Percentiles rank a stretch among this genome's conserved stretches.
phyloP scores from a whole-genome alignment of 2,888 invertebrate species.

The Acrobasis consociella region DNA sequence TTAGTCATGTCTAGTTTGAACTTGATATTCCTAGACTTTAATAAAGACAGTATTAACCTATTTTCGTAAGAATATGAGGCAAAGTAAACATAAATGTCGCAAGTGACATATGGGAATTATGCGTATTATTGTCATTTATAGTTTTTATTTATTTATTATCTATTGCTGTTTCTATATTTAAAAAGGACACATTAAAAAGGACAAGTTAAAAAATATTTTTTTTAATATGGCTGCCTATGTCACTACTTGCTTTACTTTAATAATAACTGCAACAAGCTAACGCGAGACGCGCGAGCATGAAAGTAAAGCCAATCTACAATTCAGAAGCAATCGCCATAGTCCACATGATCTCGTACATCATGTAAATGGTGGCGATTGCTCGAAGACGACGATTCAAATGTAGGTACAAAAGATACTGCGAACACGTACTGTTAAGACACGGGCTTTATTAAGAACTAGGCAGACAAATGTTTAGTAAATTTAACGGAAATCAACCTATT shows the following conservation, averaged over 20 bases:
- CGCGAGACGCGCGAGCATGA: too few species aligned
- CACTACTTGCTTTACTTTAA: neutral
- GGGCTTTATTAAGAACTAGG: neutral
- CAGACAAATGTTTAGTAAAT: too few species aligned
- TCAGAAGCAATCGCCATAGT: too few species aligned
- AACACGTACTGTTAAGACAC: neutral
- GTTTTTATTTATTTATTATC: neutral
- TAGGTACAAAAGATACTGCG: neutral
- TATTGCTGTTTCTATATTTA: neutral
- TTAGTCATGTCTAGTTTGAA: slow-evolving; percentile 15
- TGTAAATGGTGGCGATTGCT: neutral
- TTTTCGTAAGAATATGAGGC: neutral
- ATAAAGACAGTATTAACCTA: neutral
- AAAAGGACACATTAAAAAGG: neutral
- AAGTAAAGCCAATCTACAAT: neutral
- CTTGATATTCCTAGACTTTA: slow-evolving; percentile 5
- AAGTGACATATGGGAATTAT: neutral
- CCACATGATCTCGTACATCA: neutral
- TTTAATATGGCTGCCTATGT: neutral
- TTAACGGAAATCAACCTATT: too few species aligned
- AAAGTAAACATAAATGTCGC: neutral
- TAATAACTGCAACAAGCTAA: neutral
- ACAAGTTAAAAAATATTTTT: neutral
- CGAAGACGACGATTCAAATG: neutral
- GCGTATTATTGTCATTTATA: slow-evolving; percentile 6